A percentile compares a stretch with the other conserved stretches of the same genome.
Evolutionary conservation across 2,113 vertebrate genomes (phyloP).

Genomic region (Anoura caudifer): DNA sequence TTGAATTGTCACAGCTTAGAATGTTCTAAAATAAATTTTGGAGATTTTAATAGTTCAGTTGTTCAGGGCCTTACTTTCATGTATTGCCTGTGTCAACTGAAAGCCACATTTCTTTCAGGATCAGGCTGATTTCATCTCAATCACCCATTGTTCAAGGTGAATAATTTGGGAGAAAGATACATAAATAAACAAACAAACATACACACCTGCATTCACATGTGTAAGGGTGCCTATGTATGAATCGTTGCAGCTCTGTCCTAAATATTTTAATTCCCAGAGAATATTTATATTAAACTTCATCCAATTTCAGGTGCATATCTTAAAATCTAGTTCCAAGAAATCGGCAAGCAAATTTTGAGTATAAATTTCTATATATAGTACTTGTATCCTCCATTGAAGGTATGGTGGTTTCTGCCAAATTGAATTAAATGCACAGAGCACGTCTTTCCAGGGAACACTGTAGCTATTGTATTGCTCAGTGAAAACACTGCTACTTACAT

Average conservation of each 20-base stretch:
- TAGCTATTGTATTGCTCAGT: background rate
- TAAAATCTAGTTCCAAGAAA: background rate
- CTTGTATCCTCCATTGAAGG: background rate
- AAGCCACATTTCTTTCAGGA: background rate
- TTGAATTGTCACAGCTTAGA: background rate
- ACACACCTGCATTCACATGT: background rate
- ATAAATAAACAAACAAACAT: background rate
- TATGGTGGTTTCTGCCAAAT: background rate
- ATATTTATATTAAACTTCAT: background rate
- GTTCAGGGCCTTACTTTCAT: background rate
- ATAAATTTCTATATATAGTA: background rate
- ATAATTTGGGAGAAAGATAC: background rate
- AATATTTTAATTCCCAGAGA: conserved; percentile 17
- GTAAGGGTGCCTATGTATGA: background rate
- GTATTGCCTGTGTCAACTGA: background rate
- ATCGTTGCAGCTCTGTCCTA: background rate
- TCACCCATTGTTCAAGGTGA: background rate
- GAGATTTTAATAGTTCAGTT: background rate
- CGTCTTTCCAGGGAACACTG: conserved; percentile 25
- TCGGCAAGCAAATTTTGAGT: background rate
- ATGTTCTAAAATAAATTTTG: background rate
- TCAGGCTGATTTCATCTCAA: background rate
- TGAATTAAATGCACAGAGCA: background rate
- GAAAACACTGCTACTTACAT: background rate
- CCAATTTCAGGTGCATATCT: background rate